Evolutionary conservation across 2,888 invertebrate species (phyloP), one percentile per base, ranked within the genome.

Genomic region (Diplolepis rosae): DNA sequence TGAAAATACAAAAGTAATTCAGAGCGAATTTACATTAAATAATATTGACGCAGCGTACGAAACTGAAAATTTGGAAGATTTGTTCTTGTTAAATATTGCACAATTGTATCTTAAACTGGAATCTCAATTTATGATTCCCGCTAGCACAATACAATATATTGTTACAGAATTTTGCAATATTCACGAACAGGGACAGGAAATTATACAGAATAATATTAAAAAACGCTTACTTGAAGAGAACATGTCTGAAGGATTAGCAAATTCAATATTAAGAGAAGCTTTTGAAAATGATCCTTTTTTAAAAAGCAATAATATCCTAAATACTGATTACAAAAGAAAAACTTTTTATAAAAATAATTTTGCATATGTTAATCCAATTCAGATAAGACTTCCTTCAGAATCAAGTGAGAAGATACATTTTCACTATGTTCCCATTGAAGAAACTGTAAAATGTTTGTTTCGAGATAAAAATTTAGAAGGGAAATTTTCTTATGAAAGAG

Each of bases 91-190:
- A 7, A 72, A 71, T 27, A 3, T 74, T 18, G 74, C 69, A 27
- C 72, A 74, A 39, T 70, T 77, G 65, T 76, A 71, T 48, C 68
- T 79, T 9, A 79, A 78, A 73, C 67, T 80, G 30, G 77, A 80
- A 74, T 65, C 56, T 9, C 56, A 80, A 27, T 74, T 75, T 28
- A 24, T 73, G 24, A 9, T 80, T 11, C 79, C 79, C 9, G 74
- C 66, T 9, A 56, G 71, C 9, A 78, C 76, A 18, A 32, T 80
- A 22, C 72, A 81, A 54, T 69, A 75, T 45, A 75, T 81, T n/a
- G 50, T 73, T 3, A 13, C 42, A 30, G 73, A 73, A 69, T 69
- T 76, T 27, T 66, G 22, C 11, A 78, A 72, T 42, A 68, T 72
- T 18, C 72, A 74, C 32, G 50, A 71, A 42, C 39, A 73, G 52